Evolutionary conservation across 2,797 vertebrate species (phyloP), one percentile per base, ranked within the genome.

Genomic region (Scolopax rusticola): DNA sequence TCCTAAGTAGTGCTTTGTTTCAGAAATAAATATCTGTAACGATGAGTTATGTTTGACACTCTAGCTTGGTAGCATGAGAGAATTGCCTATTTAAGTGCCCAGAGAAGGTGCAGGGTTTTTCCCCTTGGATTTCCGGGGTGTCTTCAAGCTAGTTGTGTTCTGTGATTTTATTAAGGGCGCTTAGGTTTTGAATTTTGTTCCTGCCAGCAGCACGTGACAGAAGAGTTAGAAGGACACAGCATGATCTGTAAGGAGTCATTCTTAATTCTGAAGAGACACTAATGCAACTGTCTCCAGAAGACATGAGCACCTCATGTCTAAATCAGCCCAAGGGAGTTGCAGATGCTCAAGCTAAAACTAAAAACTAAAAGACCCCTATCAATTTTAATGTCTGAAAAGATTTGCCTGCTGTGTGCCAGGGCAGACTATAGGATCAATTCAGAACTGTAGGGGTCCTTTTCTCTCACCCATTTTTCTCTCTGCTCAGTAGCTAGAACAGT

Each of bases 211-310:
- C 36, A 33, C 0, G 3, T 28, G 64, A 63, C 14, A 41, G 43
- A 64, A 68, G 80, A 82, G 71, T 82, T 90, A 78, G 38, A 84
- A 87, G 85, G 53, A 87, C 8, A 43, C 74, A 84, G 76, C 80
- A 36, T 50, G 15, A 77, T 89, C 61, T 45, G 40, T 76, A 84
- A 95, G 83, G 84, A 97, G 79, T 95, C 54, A 38, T 95, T 89
- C 75, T 43, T 74, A 70, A 59, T 85, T 96, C 83, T 92, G 7
- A 84, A 64, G 71, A 93, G 83, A 54, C 15, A 12, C 20, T 90
- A 73, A 87, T 59, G n/a, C 36, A 86, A 23, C 65, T 11, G 12
- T 63, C 40, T 82, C 54, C 74, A 76, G 70, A 54, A 93, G 40
- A 45, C 15, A 8, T 15, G 40, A 84, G n/a, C 54, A 67, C 54